Evolutionary conservation across 2,797 vertebrate species (phyloP), one percentile per base, ranked within the genome.

Genomic region (Falco concolor): DNA sequence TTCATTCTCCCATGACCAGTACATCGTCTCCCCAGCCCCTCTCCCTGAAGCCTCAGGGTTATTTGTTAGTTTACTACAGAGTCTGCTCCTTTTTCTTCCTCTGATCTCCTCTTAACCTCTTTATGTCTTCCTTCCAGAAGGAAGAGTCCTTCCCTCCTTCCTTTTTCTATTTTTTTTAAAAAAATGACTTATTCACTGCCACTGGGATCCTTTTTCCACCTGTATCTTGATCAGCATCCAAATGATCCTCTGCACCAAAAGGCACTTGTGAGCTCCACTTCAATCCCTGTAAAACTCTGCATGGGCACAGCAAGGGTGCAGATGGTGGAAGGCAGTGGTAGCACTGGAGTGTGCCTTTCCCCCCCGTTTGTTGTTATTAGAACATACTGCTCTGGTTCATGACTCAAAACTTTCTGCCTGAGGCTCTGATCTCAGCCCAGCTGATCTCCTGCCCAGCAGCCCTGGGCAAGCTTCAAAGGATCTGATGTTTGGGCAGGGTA

Each of bases 341-440:
- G 30, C 68, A 8, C 93, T 27, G 57, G 17, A 9, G 13, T 14
- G 32, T 19, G 44, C 50, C 36, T 78, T 54, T 30, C 63, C 11
- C 23, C 23, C 32, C 54, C 21, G 6, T n/a, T 32, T 64, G 60
- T 13, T 75, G 92, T 61, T 6, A 8, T 20, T 28, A 49, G 42
- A 52, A 54, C 38, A 25, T 36, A 20, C 23, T 21, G 47, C 89
- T 84, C n/a, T 16, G 25, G 14, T 61, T 45, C 50, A 11, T 1
- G 27, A 40, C 6, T 36, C 87, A 32, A 30, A 80, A 47, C 45
- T 34, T 64, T 38, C 63, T 81, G 59, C 80, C 83, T 0, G 5
- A 10, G 70, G 88, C 90, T 97, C 95, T 95, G 88, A 92, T 89
- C 84, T 86, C 84, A 67, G 76, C 81, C 94, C 94, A 93, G 76